Evolutionary conservation across 1,140 invertebrate species (phyloP).

Genomic region (Sarcophaga peregrina): DNA sequence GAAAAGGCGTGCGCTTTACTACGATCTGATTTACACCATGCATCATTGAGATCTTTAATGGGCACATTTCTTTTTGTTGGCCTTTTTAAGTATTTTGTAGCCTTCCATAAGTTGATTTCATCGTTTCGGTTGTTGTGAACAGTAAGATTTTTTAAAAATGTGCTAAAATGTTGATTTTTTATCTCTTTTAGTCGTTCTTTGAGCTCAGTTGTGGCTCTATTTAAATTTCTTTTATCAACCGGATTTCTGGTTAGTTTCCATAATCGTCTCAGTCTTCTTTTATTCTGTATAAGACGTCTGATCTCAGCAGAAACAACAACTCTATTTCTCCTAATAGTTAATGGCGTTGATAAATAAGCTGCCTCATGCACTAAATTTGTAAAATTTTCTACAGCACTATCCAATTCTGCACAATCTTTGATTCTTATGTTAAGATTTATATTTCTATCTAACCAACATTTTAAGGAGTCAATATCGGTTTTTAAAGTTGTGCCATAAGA

Average conservation of each 20-base stretch:
- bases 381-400: constrained; percentile 32
- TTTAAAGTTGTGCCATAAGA: constrained; percentile 13
- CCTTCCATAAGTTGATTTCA: constrained; percentile 43
- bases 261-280: constrained; percentile 43
- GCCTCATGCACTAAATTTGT: constrained; percentile 36
- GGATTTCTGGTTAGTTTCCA: constrained; percentile 17
- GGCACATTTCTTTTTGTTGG: constrained; percentile 42
- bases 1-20: constrained; percentile 45
- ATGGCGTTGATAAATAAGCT: too few relatives aligned
- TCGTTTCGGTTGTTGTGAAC: constrained; percentile 18
- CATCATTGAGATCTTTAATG: constrained; percentile 21
- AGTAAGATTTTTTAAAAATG: constrained; percentile 40
- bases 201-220: constrained; percentile 42
- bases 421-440: constrained; percentile 1
- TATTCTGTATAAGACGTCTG: constrained; percentile 41
- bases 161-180: constrained; percentile 26
- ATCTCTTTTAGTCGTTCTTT: constrained; percentile 31
- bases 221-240: constrained; percentile 46
- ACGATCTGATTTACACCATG: constrained; percentile 41
- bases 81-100: constrained; percentile 43
- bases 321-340: not conserved
- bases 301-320: too few relatives aligned
- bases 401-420: constrained; percentile 17
- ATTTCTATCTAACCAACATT: constrained; percentile 6
- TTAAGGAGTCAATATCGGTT: not conserved